Conservation (phyloP, 2,888 invertebrate species). For the Branchellion lobata region DNA sequence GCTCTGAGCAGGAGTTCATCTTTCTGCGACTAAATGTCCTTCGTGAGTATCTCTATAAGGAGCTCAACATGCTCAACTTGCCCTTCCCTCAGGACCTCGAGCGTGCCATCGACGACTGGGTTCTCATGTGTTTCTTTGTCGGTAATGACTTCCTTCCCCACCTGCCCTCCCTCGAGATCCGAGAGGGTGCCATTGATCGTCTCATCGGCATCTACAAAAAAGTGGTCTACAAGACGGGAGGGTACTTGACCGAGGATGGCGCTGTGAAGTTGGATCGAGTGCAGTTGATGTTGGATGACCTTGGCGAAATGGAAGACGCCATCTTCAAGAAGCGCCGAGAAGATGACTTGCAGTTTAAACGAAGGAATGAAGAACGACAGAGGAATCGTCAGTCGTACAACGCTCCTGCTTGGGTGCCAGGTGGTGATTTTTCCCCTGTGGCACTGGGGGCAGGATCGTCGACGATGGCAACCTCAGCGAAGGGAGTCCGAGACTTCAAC, state of each 20-base stretch:
- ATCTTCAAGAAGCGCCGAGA: slow-evolving; percentile 90
- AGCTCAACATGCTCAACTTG: slow-evolving; percentile 80
- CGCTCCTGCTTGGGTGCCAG: slow-evolving; percentile 60
- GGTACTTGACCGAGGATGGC: slow-evolving; percentile 91
- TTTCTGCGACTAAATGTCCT: slow-evolving; percentile 85
- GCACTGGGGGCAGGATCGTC: slow-evolving; percentile 58
- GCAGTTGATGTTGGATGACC: slow-evolving; percentile 87
- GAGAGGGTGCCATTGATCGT: slow-evolving; percentile 93
- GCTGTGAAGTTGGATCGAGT: slow-evolving; percentile 88
- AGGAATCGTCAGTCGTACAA: slow-evolving; percentile 56
- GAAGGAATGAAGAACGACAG: slow-evolving; percentile 68
- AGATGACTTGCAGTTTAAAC: slow-evolving; percentile 77
- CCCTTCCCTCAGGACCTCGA: slow-evolving; percentile 94
- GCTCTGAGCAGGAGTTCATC: slow-evolving; percentile 78
- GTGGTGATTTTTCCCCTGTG: slow-evolving; percentile 77
- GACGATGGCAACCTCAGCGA: neutral
- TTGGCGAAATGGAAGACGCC: slow-evolving; percentile 91
- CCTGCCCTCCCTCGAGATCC: slow-evolving; percentile 92
- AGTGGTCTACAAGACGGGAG: slow-evolving; percentile 87
- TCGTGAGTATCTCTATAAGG: slow-evolving; percentile 86
- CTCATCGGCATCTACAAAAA: slow-evolving; percentile 90
- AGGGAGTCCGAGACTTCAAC: neutral
- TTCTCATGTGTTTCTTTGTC: slow-evolving; percentile 95
- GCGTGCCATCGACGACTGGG: slow-evolving; percentile 95
- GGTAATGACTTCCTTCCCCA: slow-evolving; percentile 99